Percentiles rank a stretch among this genome's conserved stretches.
Conservation (phyloP, 2,113 vertebrate genomes). For the cat (Felis catus) region F.catus_Fca126_mat1.0 CM031412.1:30804001-30804500, state of each 20-base stretch:
- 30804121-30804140: background rate
- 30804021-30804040: constrained; percentile 73
- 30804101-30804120: constrained; percentile 53
- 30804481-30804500: constrained; percentile 52
- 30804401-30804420: constrained; percentile 63
- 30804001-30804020: constrained; percentile 77
- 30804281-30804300: constrained; percentile 71
- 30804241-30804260: constrained; percentile 49
- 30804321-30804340: background rate
- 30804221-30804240: constrained; percentile 52
- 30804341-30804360: background rate
- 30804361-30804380: background rate
- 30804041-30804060: constrained; percentile 81
- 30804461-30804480: constrained; percentile 69
- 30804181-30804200: constrained; percentile 57
- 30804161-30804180: constrained; percentile 18
- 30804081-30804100: constrained; percentile 67
- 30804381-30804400: constrained; percentile 60
- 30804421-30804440: constrained; percentile 54
- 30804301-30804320: constrained; percentile 61
- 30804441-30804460: constrained; percentile 59
- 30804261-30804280: constrained; percentile 60
- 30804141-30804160: constrained; percentile 36
- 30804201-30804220: background rate
- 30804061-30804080: constrained; percentile 50